Base-by-base conservation (phyloP, 2,113 vertebrate species). In the Phrynosoma platyrhinos region DNA sequence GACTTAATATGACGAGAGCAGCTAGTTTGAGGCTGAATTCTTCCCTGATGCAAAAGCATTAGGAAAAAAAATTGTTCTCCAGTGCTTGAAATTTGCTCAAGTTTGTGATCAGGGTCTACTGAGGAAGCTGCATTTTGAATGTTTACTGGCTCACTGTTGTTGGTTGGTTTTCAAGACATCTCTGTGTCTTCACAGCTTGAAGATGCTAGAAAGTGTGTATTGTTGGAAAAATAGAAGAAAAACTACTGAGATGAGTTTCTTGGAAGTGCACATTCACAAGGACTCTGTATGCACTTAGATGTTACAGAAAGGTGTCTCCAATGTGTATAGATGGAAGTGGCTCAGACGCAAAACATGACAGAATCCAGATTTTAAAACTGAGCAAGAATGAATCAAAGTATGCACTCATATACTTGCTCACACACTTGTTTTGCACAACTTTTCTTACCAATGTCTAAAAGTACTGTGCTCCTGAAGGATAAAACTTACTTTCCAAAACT, bases 1-100 rank as follows among this genome's bases (percentile, higher is more conserved):
- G 62, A 42, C 75, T 85, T 86, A 53, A 74, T 86, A 18, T 27
- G 82, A 89, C 89, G 89, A 93, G 87, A n/a, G 79, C 82, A 62
- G 2, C 25, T 1, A 78, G 40, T 88, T 58, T 84, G 6, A 76
- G 85, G 86, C 75, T 76, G 84, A 25, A 77, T 86, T 90, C 79
- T 75, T 90, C 84, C 53, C 90, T 64, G 3, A 1, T 85, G 88
- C 42, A 75, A 53, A 30, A 75, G 0, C 75, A 52, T 76, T 10
- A 64, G 91, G 58, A 84, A 79, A 36, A 42, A 77, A 53, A 66
- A 0, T 0, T 25, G 72, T 66, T 87, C 81, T 82, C 88, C 4
- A 5, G 27, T 13, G 76, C 42, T 68, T 62, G 2, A 74, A 7
- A 87, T 58, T 53, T 85, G 83, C 76, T 75, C 0, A 83, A 88